These are phyloP conservation scores for Ailuropoda melanoleuca DNA, from an alignment of 2,113 vertebrate genomes.

Conservation along the genomic window DNA sequence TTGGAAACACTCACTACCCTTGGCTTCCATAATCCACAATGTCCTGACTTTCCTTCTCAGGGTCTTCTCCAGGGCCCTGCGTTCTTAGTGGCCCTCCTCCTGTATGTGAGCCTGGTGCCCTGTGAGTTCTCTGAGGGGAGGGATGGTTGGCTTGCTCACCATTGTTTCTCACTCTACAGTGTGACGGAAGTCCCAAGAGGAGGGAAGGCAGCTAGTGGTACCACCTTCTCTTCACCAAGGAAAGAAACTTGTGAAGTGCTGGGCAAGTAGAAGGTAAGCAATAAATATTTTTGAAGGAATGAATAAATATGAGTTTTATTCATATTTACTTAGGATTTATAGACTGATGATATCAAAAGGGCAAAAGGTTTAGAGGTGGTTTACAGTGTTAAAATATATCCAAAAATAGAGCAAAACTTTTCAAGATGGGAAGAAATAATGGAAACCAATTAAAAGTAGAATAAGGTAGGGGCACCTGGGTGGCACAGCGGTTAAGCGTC, in stretches of 20 bases:
- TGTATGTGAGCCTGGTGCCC: background rate
- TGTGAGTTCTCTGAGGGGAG: background rate
- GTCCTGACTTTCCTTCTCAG: background rate
- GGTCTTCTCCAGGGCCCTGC: background rate
- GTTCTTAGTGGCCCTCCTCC: background rate
- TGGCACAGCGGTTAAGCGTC: too few relatives aligned
- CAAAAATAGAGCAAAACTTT: background rate
- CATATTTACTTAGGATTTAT: slow-evolving; percentile 33
- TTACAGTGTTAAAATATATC: background rate
- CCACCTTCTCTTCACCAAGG: background rate
- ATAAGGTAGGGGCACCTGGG: too few relatives aligned
- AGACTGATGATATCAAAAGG: background rate
- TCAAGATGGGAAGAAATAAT: slow-evolving; percentile 20
- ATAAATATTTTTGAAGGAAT: background rate
- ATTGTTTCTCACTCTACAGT: background rate
- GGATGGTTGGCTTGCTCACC: background rate
- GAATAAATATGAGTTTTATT: slow-evolving; percentile 21
- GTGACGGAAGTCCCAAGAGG: background rate
- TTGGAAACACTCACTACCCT: background rate
- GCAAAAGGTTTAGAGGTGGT: background rate
- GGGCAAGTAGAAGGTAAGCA: background rate
- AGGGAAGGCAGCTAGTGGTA: background rate
- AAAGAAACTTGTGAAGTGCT: background rate
- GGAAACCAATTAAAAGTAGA: background rate
- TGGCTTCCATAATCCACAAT: background rate